Conservation (phyloP, 2,888 invertebrate species). For the Nomada ruficornis region DNA sequence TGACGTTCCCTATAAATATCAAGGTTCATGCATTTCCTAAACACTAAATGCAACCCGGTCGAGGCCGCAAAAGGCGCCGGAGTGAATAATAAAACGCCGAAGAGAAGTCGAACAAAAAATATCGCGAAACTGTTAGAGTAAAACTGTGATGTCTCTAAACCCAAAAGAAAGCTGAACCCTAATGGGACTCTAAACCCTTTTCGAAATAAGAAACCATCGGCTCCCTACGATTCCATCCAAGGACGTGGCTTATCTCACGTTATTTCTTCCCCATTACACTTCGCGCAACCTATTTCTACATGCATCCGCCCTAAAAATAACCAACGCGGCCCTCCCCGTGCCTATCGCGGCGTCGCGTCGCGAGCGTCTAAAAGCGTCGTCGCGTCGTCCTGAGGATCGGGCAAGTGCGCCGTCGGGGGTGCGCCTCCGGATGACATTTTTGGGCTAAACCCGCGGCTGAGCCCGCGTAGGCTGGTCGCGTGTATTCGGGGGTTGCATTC, state of each 20-base stretch:
- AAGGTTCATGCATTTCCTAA: constrained; percentile 13
- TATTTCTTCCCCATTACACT: neutral
- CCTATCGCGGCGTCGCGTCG: neutral
- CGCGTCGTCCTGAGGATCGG: neutral
- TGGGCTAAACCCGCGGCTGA: constrained; percentile 33
- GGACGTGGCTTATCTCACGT: no score
- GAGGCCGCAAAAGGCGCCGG: constrained; percentile 9
- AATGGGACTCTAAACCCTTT: no score
- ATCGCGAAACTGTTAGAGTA: constrained; percentile 4
- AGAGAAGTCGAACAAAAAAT: neutral
- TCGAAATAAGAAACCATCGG: neutral
- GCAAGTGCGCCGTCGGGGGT: neutral
- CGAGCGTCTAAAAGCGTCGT: neutral
- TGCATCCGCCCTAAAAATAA: constrained; percentile 4
- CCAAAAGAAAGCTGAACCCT: no score
- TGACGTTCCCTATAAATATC: constrained; percentile 27
- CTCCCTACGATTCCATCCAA: no score
- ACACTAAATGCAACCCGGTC: neutral
- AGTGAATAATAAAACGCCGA: neutral
- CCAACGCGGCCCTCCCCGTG: neutral
- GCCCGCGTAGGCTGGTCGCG: constrained; percentile 21
- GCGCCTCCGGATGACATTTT: neutral
- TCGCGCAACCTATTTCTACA: neutral
- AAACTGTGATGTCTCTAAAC: no score
- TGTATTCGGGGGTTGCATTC: constrained; percentile 36